Evolutionary conservation across 2,797 vertebrate species (phyloP).

Genomic region (Melanotaenia nigrans): DNA sequence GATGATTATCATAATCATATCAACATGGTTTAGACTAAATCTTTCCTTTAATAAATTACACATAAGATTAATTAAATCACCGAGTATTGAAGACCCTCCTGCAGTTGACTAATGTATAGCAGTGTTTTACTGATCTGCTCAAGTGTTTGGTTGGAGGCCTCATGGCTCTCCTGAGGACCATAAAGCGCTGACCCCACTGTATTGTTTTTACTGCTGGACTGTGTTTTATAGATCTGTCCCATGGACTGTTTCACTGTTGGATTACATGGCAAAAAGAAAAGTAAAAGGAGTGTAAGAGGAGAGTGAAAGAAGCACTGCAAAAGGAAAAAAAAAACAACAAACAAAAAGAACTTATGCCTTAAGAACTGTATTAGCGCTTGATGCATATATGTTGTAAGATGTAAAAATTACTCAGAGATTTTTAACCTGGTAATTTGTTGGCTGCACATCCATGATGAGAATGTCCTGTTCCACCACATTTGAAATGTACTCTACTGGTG

Average conservation of each 20-base stretch:
- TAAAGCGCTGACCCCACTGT: slow-evolving; percentile 58
- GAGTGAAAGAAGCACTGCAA: background rate
- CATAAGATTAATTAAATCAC: background rate
- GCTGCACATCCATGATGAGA: background rate
- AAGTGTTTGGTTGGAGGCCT: slow-evolving; percentile 40
- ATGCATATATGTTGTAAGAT: background rate
- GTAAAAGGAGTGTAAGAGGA: background rate
- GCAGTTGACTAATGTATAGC: slow-evolving; percentile 3
- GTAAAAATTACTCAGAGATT: background rate
- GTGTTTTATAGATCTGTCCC: slow-evolving; percentile 52
- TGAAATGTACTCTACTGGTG: background rate
- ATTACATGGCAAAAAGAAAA: background rate
- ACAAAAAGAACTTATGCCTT: background rate
- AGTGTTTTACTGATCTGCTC: slow-evolving; percentile 22
- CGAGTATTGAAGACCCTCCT: background rate
- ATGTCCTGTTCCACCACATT: background rate
- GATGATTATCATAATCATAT: slow-evolving; percentile 10
- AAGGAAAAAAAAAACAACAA: too few relatives aligned
- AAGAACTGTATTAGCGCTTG: background rate
- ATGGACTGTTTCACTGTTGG: slow-evolving; percentile 25
- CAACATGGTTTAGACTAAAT: background rate
- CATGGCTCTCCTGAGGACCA: slow-evolving; percentile 43
- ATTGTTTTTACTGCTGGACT: slow-evolving; percentile 38
- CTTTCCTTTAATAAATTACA: background rate
- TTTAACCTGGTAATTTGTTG: background rate